These are phyloP conservation scores for Trichonephila clavata DNA, from an alignment of 1,140 invertebrate genomes.

Conservation along the genomic window DNA sequence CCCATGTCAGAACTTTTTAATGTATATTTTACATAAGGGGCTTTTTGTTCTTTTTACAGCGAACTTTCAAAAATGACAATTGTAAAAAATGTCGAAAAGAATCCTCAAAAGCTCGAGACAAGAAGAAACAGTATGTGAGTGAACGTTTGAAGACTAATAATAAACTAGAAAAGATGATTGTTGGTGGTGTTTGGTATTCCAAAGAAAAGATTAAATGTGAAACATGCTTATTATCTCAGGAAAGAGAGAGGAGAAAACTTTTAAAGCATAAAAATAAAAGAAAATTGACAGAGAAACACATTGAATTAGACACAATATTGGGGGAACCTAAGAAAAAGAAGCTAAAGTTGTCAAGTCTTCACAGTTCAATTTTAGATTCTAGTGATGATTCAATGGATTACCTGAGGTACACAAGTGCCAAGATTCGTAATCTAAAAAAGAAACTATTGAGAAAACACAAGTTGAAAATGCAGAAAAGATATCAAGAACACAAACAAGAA, in stretches of 20 bases:
- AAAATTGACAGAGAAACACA: slow-evolving; percentile 52
- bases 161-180: slow-evolving; percentile 65
- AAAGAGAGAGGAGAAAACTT: slow-evolving; percentile 64
- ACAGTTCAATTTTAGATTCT: slow-evolving; percentile 68
- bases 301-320: slow-evolving; percentile 59
- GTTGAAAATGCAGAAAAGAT: slow-evolving; percentile 71
- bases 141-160: slow-evolving; percentile 57
- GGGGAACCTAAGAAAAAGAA: slow-evolving; percentile 63
- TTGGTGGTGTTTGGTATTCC: slow-evolving; percentile 68
- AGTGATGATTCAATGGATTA: slow-evolving; percentile 73
- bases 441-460: slow-evolving; percentile 72
- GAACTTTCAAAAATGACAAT: slow-evolving; percentile 60
- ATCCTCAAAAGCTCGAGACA: slow-evolving; percentile 64
- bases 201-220: slow-evolving; percentile 73
- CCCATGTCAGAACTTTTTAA: background rate
- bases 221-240: slow-evolving; percentile 67
- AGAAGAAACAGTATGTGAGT: slow-evolving; percentile 54
- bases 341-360: slow-evolving; percentile 48
- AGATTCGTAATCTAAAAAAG: slow-evolving; percentile 61
- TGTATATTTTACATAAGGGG: background rate
- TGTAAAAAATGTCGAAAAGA: slow-evolving; percentile 74
- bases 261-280: slow-evolving; percentile 72
- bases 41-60: slow-evolving; percentile 28
- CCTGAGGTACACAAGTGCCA: slow-evolving; percentile 63
- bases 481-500: slow-evolving; percentile 69